Conservation (phyloP, 2,888 invertebrate species). For the Danaus chrysippus region DNA sequence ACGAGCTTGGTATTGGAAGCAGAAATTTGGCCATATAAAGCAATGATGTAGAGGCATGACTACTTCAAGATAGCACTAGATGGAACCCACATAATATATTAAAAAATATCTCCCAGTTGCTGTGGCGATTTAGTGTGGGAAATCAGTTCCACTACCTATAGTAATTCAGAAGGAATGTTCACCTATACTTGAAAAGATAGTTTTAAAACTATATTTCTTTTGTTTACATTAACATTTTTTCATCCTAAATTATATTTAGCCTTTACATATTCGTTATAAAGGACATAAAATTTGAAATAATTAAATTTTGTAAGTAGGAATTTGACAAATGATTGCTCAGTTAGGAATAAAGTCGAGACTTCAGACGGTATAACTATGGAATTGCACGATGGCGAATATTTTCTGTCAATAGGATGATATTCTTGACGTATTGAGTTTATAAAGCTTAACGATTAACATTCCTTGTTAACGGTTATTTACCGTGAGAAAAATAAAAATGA, state of each 20-base stretch:
- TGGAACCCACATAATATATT: no score
- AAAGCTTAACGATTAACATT: slow-evolving; percentile 24
- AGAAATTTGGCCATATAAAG: slow-evolving; percentile 51
- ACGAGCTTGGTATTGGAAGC: slow-evolving; percentile 55
- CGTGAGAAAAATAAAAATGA: background rate
- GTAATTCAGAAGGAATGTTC: no score
- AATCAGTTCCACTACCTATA: no score
- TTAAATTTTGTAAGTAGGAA: slow-evolving; percentile 10
- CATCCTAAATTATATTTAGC: no score
- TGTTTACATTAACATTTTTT: no score
- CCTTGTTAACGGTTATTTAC: slow-evolving; percentile 7
- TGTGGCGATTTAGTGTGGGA: no score
- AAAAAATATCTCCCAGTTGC: no score
- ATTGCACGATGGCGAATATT: slow-evolving; percentile 29
- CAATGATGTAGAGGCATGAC: slow-evolving; percentile 38
- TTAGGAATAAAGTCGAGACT: slow-evolving; percentile 26
- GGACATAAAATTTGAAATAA: no score
- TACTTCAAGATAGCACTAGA: background rate
- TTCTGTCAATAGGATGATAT: slow-evolving; percentile 25
- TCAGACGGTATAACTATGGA: slow-evolving; percentile 30
- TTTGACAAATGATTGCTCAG: slow-evolving; percentile 20
- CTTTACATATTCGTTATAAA: no score
- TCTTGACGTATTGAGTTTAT: slow-evolving; percentile 30
- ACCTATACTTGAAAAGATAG: no score
- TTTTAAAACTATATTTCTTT: no score